These are phyloP conservation scores for Alethe castanea DNA, from an alignment of 2,113 vertebrate species.

Conservation along the genomic window DNA sequence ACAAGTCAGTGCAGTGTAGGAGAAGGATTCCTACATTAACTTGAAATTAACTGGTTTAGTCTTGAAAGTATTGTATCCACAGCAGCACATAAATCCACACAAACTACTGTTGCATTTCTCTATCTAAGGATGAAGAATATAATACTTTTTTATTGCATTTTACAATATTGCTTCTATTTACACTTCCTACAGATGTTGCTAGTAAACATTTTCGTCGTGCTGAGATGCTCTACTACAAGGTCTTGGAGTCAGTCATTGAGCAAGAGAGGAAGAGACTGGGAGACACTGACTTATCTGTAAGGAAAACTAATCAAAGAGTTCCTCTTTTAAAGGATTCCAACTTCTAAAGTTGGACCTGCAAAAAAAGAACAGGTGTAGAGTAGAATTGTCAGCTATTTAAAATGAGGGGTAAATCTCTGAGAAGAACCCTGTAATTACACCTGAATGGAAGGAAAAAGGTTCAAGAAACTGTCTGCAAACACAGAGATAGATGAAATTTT, in stretches of 20 bases:
- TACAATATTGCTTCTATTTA: background rate
- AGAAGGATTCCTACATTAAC: background rate
- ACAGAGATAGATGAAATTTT: background rate
- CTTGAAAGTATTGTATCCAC: background rate
- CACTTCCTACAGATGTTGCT: slow-evolving; percentile 77
- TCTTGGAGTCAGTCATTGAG: slow-evolving; percentile 86
- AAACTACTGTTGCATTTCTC: background rate
- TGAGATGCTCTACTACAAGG: slow-evolving; percentile 91
- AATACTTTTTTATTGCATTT: background rate
- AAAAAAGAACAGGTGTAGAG: background rate
- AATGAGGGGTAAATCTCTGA: background rate
- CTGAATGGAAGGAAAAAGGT: background rate
- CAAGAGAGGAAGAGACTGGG: slow-evolving; percentile 89
- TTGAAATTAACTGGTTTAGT: background rate
- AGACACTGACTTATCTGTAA: slow-evolving; percentile 88
- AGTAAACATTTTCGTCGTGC: slow-evolving; percentile 86
- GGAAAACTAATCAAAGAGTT: slow-evolving; percentile 32
- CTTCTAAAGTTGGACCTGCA: background rate
- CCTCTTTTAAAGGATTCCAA: background rate
- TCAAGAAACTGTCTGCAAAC: background rate
- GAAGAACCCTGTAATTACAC: background rate
- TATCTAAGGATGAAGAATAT: background rate
- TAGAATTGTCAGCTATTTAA: background rate
- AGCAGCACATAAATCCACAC: background rate
- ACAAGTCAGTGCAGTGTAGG: background rate